phyloP scores from a whole-genome alignment of 2,888 invertebrate genomes.

The Dasysyrphus tricinctus region DNA sequence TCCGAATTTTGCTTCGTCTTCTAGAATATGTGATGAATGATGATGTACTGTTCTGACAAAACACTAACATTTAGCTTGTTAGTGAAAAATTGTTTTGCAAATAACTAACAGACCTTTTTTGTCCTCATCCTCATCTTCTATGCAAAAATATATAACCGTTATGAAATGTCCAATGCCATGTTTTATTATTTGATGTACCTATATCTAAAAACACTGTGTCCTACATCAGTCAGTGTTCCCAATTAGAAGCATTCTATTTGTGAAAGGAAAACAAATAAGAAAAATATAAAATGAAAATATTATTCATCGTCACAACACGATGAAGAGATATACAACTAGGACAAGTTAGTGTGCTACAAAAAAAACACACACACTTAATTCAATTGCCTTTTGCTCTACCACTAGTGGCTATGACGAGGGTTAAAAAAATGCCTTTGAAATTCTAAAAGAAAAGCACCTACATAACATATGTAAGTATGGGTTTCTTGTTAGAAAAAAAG shows the following conservation, averaged over 20 bases:
- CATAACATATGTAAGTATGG: background rate
- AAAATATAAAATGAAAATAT: conserved; percentile 9
- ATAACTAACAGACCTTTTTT: background rate
- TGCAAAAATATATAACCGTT: background rate
- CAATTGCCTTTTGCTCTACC: conserved; percentile 13
- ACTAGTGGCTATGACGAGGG: background rate
- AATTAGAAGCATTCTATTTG: conserved; percentile 4
- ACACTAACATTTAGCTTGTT: conserved; percentile 19
- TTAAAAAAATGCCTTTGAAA: conserved; percentile 11
- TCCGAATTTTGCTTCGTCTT: background rate
- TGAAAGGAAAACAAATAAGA: background rate
- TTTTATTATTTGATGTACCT: background rate
- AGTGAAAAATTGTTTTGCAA: conserved; percentile 3
- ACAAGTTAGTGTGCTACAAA: background rate
- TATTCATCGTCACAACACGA: conserved; percentile 15
- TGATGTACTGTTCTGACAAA: background rate
- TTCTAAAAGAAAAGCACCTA: conserved; percentile 7
- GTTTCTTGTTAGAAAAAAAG: background rate
- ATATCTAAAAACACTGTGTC: background rate
- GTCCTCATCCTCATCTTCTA: background rate
- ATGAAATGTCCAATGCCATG: background rate
- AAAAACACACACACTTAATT: background rate
- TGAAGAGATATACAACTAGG: background rate
- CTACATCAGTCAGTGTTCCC: conserved; percentile 9
- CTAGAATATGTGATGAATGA: background rate